phyloP scores from a whole-genome alignment of 2,113 vertebrate species.

The Alces alces region DNA sequence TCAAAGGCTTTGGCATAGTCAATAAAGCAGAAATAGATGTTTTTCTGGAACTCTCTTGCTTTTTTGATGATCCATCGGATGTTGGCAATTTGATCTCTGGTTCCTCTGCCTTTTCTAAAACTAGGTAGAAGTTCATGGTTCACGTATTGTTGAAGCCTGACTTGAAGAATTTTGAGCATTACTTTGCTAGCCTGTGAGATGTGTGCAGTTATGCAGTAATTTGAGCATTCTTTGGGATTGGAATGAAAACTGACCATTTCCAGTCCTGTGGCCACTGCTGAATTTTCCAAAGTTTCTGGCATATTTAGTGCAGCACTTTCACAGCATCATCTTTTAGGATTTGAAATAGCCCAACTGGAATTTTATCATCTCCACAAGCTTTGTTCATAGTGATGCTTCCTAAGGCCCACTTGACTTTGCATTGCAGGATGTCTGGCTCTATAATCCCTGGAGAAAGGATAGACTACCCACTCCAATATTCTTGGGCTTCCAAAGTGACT shows the following conservation, averaged over 20 bases:
- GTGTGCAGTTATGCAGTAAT: background rate
- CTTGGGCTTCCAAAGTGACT: background rate
- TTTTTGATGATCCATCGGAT: fast-evolving
- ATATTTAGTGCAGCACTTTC: background rate
- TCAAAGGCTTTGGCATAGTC: background rate
- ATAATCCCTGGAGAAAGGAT: background rate
- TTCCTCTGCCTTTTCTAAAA: background rate
- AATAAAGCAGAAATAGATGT: background rate
- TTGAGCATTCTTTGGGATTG: background rate
- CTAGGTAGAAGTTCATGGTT: background rate
- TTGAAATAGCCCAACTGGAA: background rate
- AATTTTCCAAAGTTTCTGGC: background rate
- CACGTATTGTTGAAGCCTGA: background rate
- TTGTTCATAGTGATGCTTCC: background rate
- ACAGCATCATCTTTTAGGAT: background rate
- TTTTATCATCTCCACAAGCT: background rate
- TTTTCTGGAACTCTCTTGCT: background rate
- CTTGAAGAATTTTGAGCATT: background rate
- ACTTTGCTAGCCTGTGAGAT: background rate
- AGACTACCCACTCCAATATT: background rate
- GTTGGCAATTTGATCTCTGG: background rate
- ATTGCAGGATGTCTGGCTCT: background rate
- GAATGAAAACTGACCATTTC: background rate
- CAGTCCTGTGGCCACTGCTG: background rate
- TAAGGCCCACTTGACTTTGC: background rate